Conservation (phyloP, 2,888 invertebrate species). For the Anticlea derivata region DNA sequence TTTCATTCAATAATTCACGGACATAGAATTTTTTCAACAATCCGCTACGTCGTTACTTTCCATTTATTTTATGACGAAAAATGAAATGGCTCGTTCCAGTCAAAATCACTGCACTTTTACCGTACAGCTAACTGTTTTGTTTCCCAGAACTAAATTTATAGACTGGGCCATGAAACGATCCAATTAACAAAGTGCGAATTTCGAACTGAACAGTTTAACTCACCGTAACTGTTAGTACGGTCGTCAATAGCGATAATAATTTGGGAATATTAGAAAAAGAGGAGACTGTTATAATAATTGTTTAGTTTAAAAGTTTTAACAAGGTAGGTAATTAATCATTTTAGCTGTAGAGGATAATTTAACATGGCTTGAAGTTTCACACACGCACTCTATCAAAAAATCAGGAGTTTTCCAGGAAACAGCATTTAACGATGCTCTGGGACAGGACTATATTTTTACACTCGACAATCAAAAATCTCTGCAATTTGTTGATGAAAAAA, state of each 20-base stretch:
- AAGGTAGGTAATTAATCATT: too few relatives aligned
- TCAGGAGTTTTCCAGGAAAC: neutral
- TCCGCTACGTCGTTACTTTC: neutral
- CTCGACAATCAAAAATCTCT: constrained; percentile 11
- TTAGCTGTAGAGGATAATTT: too few relatives aligned
- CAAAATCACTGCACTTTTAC: constrained; percentile 25
- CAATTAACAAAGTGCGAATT: constrained; percentile 29
- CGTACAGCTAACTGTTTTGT: constrained; percentile 20
- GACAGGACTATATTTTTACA: constrained; percentile 15
- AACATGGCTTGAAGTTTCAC: too few relatives aligned
- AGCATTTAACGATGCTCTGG: neutral
- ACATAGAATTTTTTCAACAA: neutral
- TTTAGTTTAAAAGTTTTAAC: neutral
- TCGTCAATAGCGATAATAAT: constrained; percentile 19
- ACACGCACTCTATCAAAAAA: too few relatives aligned
- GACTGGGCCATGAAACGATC: constrained; percentile 26
- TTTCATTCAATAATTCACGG: too few relatives aligned
- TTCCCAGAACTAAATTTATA: constrained; percentile 27
- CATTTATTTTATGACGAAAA: constrained; percentile 1
- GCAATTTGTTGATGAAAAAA: constrained; percentile 27
- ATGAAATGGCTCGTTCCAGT: constrained; percentile 12
- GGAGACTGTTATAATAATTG: constrained; percentile 9
- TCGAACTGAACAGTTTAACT: constrained; percentile 19
- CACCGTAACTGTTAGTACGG: constrained; percentile 27
- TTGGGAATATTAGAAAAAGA: constrained; percentile 4